Percentiles rank a stretch among this genome's conserved stretches.
These are phyloP conservation scores for Zaprionus inermis DNA, from an alignment of 1,140 invertebrate species.

Conservation along the genomic window DNA sequence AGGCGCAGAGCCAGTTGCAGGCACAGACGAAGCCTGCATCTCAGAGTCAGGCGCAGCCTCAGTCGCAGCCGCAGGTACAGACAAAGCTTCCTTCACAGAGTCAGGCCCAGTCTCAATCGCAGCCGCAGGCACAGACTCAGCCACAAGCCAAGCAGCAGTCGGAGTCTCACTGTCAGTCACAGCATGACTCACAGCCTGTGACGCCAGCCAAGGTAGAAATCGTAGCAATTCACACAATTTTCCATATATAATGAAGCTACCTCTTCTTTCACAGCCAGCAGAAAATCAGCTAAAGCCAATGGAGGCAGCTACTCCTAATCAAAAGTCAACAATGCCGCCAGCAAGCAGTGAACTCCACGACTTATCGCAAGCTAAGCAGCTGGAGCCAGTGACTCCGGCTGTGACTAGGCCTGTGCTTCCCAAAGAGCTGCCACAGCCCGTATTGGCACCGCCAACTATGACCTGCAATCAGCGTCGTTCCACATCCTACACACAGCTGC, in stretches of 20 bases:
- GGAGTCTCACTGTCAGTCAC: not conserved
- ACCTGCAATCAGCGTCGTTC: conserved; percentile 71
- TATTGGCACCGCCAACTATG: conserved; percentile 43
- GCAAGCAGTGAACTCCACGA: not conserved
- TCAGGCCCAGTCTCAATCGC: not conserved
- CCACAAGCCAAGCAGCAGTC: not conserved
- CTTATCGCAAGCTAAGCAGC: not conserved
- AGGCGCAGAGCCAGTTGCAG: conserved; percentile 6
- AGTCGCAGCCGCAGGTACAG: conserved; percentile 1
- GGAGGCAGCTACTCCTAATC: not conserved
- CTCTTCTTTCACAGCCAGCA: not conserved
- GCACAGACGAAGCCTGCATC: not conserved
- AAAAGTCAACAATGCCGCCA: not conserved
- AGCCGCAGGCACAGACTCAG: not conserved
- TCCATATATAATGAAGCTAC: not conserved
- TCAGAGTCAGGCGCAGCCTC: not conserved
- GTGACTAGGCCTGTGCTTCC: not conserved
- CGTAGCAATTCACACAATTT: not conserved
- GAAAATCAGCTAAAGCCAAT: not conserved
- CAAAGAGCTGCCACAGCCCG: not conserved
- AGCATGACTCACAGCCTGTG: too few species aligned
- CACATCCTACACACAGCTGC: conserved; percentile 68
- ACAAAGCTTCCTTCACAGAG: not conserved
- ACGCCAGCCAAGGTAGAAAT: not conserved
- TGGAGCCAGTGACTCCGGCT: not conserved